These are phyloP conservation scores for Drosophila rubida DNA, from an alignment of 2,888 invertebrate species.

Conservation along the genomic window DNA sequence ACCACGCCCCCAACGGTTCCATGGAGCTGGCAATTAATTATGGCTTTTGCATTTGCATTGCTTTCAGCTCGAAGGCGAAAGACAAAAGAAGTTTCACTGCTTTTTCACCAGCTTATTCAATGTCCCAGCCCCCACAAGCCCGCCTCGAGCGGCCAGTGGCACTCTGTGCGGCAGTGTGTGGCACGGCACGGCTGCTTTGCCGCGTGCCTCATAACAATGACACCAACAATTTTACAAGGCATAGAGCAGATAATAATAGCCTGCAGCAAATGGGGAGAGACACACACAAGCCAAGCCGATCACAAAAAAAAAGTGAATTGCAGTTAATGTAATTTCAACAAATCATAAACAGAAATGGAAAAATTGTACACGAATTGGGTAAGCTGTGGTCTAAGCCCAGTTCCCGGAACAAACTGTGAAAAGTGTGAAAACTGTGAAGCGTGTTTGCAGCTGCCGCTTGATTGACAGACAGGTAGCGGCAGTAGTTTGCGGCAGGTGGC, in stretches of 20 bases:
- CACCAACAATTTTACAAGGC: constrained; percentile 76
- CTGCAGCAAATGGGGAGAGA: constrained; percentile 11
- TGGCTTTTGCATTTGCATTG: constrained; percentile 58
- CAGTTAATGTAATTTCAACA: constrained; percentile 67
- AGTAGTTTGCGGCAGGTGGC: constrained; percentile 31
- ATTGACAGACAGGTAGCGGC: constrained; percentile 13
- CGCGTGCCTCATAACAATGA: constrained; percentile 71
- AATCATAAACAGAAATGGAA: constrained; percentile 38
- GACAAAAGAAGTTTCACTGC: constrained; percentile 53
- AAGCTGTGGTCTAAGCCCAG: constrained; percentile 1
- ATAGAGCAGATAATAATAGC: constrained; percentile 75
- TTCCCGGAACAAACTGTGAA: constrained; percentile 43
- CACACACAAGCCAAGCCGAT: constrained; percentile 9
- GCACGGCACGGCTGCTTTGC: constrained; percentile 19
- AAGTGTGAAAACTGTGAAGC: constrained; percentile 57
- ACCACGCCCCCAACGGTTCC: constrained; percentile 46
- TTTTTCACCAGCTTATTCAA: constrained; percentile 30
- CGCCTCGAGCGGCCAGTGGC: neutral
- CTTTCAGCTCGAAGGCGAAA: constrained; percentile 21
- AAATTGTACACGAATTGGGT: constrained; percentile 8
- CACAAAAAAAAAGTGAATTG: constrained; percentile 70
- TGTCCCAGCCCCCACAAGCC: constrained; percentile 4
- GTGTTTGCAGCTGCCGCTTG: constrained; percentile 39
- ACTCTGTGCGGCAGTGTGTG: constrained; percentile 1
- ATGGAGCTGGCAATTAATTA: constrained; percentile 64